These are phyloP conservation scores for Sisyra terminalis DNA, from an alignment of 2,888 invertebrate genomes.

Conservation along the genomic window DNA sequence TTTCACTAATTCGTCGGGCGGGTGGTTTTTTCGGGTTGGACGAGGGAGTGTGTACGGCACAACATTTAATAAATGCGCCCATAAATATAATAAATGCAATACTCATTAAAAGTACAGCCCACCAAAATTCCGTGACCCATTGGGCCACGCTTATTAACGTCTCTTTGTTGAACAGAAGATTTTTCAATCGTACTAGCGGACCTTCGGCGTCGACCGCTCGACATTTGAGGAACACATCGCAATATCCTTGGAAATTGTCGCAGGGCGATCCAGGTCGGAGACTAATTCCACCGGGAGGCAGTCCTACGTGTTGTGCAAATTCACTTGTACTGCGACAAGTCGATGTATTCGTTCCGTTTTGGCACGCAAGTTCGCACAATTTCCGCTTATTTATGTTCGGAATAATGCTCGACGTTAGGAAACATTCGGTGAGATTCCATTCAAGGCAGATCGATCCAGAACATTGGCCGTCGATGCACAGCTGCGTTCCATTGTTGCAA, in stretches of 20 bases:
- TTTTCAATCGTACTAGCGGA: conserved; percentile 89
- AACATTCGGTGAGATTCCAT: conserved; percentile 91
- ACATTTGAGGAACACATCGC: conserved; percentile 98
- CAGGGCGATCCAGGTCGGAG: conserved; percentile 93
- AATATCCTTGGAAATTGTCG: conserved; percentile 98
- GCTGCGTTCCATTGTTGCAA: conserved; percentile 83
- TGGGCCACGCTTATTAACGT: conserved; percentile 76
- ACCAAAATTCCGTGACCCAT: conserved; percentile 94
- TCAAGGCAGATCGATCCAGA: conserved; percentile 88
- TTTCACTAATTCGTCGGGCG: conserved; percentile 84
- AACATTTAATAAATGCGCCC: conserved; percentile 98
- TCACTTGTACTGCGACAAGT: conserved; percentile 79
- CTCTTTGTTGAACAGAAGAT: conserved; percentile 80
- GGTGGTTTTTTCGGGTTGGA: conserved; percentile 96
- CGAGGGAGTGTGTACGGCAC: conserved; percentile 98
- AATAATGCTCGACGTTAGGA: conserved; percentile 65
- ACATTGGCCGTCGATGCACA: conserved; percentile 83
- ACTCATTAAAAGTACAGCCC: conserved; percentile 83
- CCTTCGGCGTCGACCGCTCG: conserved; percentile 98
- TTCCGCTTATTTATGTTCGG: conserved; percentile 65
- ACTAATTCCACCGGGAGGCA: conserved; percentile 69
- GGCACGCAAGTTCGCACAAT: conserved; percentile 95
- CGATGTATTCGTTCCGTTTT: conserved; percentile 55
- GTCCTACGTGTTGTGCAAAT: conserved; percentile 53
- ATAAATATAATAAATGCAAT: conserved; percentile 87